A percentile compares a stretch with the other conserved stretches of the same genome.
Conservation (phyloP, 1,140 invertebrate species). For the Bombus superbus region DNA sequence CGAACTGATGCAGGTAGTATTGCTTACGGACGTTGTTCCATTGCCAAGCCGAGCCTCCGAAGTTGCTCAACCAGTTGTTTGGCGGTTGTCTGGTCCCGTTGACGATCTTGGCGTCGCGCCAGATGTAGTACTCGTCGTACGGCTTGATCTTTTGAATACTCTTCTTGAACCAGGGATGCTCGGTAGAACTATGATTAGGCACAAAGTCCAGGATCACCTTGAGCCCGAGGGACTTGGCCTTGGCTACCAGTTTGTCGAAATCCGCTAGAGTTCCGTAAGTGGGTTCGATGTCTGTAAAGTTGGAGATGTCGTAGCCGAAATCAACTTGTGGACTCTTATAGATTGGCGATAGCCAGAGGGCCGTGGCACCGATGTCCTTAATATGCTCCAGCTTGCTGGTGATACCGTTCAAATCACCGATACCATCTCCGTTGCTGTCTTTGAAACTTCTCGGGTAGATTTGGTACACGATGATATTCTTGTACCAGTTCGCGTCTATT, state of each 20-base stretch:
- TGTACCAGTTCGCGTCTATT: slow-evolving; percentile 86
- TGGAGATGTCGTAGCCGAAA: slow-evolving; percentile 87
- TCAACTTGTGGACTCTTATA: slow-evolving; percentile 85
- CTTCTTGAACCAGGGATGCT: slow-evolving; percentile 87
- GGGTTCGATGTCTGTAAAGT: slow-evolving; percentile 85
- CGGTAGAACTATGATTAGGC: slow-evolving; percentile 89
- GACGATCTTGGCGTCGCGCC: slow-evolving; percentile 81
- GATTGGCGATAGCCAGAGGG: slow-evolving; percentile 86
- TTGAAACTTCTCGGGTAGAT: slow-evolving; percentile 91
- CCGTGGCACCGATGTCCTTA: slow-evolving; percentile 85
- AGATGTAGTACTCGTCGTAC: slow-evolving; percentile 88
- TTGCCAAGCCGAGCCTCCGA: slow-evolving; percentile 84
- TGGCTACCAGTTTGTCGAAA: slow-evolving; percentile 83
- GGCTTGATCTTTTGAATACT: slow-evolving; percentile 84
- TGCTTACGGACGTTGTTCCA: slow-evolving; percentile 82
- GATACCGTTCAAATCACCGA: slow-evolving; percentile 89
- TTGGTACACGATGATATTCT: slow-evolving; percentile 89
- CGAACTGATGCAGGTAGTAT: slow-evolving; percentile 87
- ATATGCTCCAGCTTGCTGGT: slow-evolving; percentile 86
- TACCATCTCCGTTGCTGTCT: slow-evolving; percentile 89
- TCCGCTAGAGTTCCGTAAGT: slow-evolving; percentile 86
- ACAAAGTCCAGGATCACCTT: slow-evolving; percentile 87
- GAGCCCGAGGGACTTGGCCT: slow-evolving; percentile 72
- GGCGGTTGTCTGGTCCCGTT: slow-evolving; percentile 67
- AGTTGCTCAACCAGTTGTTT: slow-evolving; percentile 79